Evolutionary conservation across 1,140 invertebrate genomes (phyloP), one percentile per base, ranked within the genome.

Genomic region (Bombus superbus): DNA sequence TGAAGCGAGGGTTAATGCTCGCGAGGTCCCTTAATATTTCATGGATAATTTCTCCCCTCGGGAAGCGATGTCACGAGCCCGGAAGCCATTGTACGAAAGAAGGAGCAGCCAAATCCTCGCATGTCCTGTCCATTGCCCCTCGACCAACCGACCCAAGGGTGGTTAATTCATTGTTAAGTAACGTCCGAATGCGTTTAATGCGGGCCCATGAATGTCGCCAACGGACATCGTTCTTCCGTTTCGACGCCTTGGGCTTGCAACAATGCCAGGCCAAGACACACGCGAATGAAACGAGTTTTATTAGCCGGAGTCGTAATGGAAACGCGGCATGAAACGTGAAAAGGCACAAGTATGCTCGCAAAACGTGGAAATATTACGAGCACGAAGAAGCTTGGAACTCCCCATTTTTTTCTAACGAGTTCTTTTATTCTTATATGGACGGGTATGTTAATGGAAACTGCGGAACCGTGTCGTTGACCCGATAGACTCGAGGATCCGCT

Each of bases 31-130:
- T 93, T 88, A 92, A 93, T 94, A 94, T 92, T 93, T 93, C 88
- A 93, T 91, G 91, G 90, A 90, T 91, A 93, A 94, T 89, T 92
- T 90, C 85, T 89, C 90, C 91, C 92, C 91, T 91, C 88, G 88
- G 85, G 88, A 93, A 88, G 83, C 35, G 76, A 83, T 83, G 88
- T 88, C 76, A 86, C 80, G 81, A 89, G 88, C 40, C 91, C 90
- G 90, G 83, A 92, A 91, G 85, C 81, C 88, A 91, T 93, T 92
- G 89, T 92, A 87, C 57, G 75, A 81, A 92, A 86, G 86, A 89
- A 91, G 85, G 84, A 91, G 75, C 89, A 89, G 87, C 86, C 81
- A 88, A 89, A 91, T 93, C 92, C 86, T 90, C 75, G 88, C 84
- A 90, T 90, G 91, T 91, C 88, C 86, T 88, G 89, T 79, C 81